Percentiles rank a stretch among this genome's conserved stretches.
Conservation (phyloP, 1,140 invertebrate genomes). For the Archivesica marissinica region DNA sequence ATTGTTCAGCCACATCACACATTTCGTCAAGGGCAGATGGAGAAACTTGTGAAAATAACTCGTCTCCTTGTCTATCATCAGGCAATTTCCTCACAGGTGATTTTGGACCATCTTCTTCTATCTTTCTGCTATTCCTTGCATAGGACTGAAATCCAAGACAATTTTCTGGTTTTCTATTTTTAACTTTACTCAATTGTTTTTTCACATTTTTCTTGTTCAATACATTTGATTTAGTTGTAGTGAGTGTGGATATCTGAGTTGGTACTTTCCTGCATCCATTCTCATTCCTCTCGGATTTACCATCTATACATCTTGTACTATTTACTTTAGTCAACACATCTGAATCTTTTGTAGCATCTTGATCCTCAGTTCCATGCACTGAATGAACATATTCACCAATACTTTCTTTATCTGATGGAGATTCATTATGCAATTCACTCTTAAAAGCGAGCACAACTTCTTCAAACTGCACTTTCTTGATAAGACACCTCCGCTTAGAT, state of each 20-base stretch:
- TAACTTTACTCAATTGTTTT: too few species aligned
- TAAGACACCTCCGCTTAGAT: background rate
- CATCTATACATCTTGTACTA: background rate
- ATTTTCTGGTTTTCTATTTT: too few species aligned
- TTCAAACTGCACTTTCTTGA: slow-evolving; percentile 48
- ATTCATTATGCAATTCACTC: too few species aligned
- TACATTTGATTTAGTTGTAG: too few species aligned
- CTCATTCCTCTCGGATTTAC: background rate
- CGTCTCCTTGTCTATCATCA: slow-evolving; percentile 31
- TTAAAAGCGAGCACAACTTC: background rate
- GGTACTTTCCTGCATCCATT: too few species aligned
- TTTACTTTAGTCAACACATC: background rate
- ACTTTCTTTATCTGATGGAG: too few species aligned
- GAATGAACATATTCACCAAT: too few species aligned
- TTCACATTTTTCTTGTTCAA: too few species aligned
- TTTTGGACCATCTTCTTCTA: background rate
- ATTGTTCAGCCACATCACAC: slow-evolving; percentile 53
- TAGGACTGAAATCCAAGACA: background rate
- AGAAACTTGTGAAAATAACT: slow-evolving; percentile 68
- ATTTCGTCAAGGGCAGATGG: slow-evolving; percentile 65
- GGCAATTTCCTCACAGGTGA: background rate
- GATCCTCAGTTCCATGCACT: too few species aligned
- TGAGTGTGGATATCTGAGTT: too few species aligned
- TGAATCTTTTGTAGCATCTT: too few species aligned
- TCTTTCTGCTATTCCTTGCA: background rate